These are phyloP conservation scores for Callosobruchus maculatus DNA, from an alignment of 2,888 invertebrate genomes.

Conservation along the genomic window DNA sequence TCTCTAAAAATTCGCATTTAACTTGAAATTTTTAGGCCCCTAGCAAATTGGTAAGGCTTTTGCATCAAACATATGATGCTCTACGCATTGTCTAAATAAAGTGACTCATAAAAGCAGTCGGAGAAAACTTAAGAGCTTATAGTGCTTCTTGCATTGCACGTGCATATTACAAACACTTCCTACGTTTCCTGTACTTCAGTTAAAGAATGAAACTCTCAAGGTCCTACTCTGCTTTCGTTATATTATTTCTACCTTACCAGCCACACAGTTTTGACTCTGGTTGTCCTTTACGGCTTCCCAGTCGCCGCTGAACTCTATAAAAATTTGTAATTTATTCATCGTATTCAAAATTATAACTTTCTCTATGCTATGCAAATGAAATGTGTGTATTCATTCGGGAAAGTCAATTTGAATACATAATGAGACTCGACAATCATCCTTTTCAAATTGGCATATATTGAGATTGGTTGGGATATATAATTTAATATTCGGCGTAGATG, in stretches of 20 bases:
- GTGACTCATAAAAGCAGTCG: too few species aligned
- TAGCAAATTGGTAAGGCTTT: too few species aligned
- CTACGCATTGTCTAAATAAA: too few species aligned
- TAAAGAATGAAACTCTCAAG: too few species aligned
- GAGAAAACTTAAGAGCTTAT: too few species aligned
- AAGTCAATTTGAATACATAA: constrained; percentile 29
- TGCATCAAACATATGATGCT: too few species aligned
- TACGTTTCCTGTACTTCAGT: too few species aligned
- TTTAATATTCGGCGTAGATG: not conserved
- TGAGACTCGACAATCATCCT: constrained; percentile 5
- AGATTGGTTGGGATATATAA: not conserved
- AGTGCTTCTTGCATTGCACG: too few species aligned
- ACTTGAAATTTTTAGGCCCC: too few species aligned
- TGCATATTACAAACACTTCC: too few species aligned
- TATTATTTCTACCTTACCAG: not conserved
- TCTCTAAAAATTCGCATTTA: too few species aligned
- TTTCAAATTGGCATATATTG: not conserved
- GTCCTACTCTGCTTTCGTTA: not conserved
- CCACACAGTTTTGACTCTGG: not conserved
- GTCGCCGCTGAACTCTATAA: not conserved
- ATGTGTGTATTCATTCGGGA: not conserved
- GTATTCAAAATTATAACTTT: not conserved
- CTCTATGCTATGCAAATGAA: not conserved
- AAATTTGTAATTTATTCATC: not conserved
- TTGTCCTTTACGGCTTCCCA: not conserved